Base-by-base conservation (phyloP, 2,888 invertebrate genomes). In the Bhutanitis thaidina region DNA sequence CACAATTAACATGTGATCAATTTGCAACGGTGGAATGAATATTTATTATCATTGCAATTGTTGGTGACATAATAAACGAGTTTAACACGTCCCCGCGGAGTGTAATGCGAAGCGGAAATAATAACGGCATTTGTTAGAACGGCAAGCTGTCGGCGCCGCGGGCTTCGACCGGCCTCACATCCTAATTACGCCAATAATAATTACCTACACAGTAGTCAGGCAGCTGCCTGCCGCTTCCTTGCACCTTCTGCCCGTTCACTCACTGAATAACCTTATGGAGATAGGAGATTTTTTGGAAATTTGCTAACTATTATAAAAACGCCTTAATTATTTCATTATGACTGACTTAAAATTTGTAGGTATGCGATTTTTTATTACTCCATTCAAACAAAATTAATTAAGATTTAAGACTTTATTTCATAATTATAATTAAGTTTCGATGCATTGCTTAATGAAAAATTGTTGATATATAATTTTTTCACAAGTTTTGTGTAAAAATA, bases 171-270 rank as follows among this genome's bases (percentile, higher is more conserved):
- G 71, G 72, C 69, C 77, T 76, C 86, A 80, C 85, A 86, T 86
- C 85, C 88, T 88, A 86, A 88, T 88, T 88, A 86, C 80, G 81
- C 80, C 81, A 80, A 82, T 86, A 84, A 85, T 87, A 84, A 88
- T 87, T 86, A 84, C 78, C 77, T 77, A 74, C 79, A 57, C 76
- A 80, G 80, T 75, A 77, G 69, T 64, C 69, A 8, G 71, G 74
- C 81, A 82, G 84, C 80, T 77, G 63, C 56, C 50, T 49, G 59
- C 55, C 57, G 59, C 53, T 61, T 56, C 60, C 54, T 70, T 67
- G 61, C 66, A 61, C 58, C 67, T 69, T 68, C 71, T 73, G 71
- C 64, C 71, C 72, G 67, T 62, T 78, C 64, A 64, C 65, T 58
- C 69, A 65, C 38, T 20, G 20, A 20, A 20, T 20, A 3, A 20